These are phyloP conservation scores for Saguinus midas DNA, from an alignment of 2,113 vertebrate species.

Conservation along the genomic window DNA sequence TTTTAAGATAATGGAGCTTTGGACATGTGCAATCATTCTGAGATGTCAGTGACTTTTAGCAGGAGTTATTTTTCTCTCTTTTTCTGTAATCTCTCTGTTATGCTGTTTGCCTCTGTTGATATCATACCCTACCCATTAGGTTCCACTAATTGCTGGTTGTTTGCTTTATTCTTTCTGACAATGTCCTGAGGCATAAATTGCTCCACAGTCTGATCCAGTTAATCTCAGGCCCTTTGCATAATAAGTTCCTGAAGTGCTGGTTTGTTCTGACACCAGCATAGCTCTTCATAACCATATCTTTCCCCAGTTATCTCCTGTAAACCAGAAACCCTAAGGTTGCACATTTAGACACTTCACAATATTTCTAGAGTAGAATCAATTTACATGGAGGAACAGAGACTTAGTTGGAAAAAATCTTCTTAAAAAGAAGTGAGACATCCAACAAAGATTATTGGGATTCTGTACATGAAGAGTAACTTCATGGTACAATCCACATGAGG, in stretches of 20 bases:
- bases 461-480: neutral
- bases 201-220: neutral
- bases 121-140: neutral
- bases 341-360: neutral
- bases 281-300: neutral
- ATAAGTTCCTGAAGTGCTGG: no score
- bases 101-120: neutral
- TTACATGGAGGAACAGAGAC: neutral
- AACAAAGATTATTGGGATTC: neutral
- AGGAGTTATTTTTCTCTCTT: neutral
- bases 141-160: neutral
- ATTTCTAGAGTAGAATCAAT: neutral
- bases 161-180: neutral
- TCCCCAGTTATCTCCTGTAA: neutral
- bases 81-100: neutral
- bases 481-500: neutral
- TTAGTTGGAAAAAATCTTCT: neutral
- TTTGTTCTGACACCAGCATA: neutral
- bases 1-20: neutral
- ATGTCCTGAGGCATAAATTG: neutral
- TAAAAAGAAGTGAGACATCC: neutral
- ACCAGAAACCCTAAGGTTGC: neutral
- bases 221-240: neutral
- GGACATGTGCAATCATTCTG: neutral
- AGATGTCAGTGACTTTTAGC: no score